Evolutionary conservation across 2,888 invertebrate species (phyloP), one percentile per base, ranked within the genome.

Genomic region (Rhogogaster chlorosoma): DNA sequence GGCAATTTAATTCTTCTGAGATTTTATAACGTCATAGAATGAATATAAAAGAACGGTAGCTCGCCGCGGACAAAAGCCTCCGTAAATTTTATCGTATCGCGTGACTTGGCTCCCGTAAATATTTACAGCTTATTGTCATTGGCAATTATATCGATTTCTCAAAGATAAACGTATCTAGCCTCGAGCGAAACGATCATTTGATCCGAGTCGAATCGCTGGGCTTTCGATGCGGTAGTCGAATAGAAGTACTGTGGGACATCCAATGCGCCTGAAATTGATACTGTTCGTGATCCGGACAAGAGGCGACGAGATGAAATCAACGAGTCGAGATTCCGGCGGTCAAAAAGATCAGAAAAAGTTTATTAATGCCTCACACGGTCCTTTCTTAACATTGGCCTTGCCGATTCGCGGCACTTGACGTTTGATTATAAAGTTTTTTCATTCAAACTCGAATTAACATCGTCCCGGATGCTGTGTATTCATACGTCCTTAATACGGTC

Each of bases 91-190:
- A 73, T 38, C 22, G 42, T 73, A 73, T 73, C 73, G 42, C 73
- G 22, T 73, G 73, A 67, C 73, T n/a, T n/a, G 10, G 73, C 38
- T 73, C 42, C 73, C 15, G 73, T 42, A n/a, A 38, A 42, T 42
- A 42, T 73, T 42, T 42, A 73, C 73, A 2, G 32, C 32, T 67
- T 18, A 67, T 67, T 67, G 67, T 67, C 67, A 67, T 73, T 42
- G 73, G 12, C 73, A 73, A 73, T 73, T 73, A 73, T 22, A 42
- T 22, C 42, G 73, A 73, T 73, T 73, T 22, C 42, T 73, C 42
- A 42, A 42, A 42, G 73, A 73, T 73, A 73, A 73, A 22, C 73
- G 73, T 73, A 42, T 42, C 42, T 42, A 67, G 67, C 67, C 42
- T 73, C 22, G 22, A 42, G 42, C 42, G 42, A 42, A 73, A 42